Conservation (phyloP, 2,888 invertebrate genomes). For the Cryptus armator region DNA sequence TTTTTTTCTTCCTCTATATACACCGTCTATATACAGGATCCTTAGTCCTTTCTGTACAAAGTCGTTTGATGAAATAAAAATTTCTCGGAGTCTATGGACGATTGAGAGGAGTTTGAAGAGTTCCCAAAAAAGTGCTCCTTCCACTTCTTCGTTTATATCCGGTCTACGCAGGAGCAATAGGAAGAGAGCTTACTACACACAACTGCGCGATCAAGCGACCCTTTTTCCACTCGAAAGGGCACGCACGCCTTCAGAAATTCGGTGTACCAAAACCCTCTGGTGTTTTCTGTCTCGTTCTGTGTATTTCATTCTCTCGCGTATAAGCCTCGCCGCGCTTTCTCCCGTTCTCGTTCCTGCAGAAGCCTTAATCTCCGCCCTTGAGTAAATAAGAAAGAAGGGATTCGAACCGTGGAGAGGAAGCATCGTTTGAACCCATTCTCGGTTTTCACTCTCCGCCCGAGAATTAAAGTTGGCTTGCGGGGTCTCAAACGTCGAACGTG, state of each 20-base stretch:
- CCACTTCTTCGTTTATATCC: not conserved
- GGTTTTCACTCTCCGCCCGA: constrained; percentile 30
- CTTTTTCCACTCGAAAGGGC: constrained; percentile 43
- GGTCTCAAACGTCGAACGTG: constrained; percentile 25
- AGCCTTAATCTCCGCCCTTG: constrained; percentile 57
- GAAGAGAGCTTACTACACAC: constrained; percentile 9
- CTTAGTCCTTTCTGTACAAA: not conserved
- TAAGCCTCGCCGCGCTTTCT: not conserved
- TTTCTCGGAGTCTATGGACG: constrained; percentile 3
- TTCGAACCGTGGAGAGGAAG: constrained; percentile 28
- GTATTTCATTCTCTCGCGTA: constrained; percentile 32
- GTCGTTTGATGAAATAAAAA: constrained; percentile 30
- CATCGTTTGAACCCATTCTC: constrained; percentile 50
- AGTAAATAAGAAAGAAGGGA: constrained; percentile 54
- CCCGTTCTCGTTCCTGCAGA: not conserved
- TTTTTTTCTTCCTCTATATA: not conserved
- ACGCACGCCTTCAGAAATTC: constrained; percentile 41
- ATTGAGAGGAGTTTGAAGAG: not conserved
- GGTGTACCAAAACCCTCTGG: constrained; percentile 14
- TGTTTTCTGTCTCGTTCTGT: constrained; percentile 6
- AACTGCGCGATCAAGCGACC: constrained; percentile 47
- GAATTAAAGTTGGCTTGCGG: constrained; percentile 34
- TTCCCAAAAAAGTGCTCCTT: constrained; percentile 15
- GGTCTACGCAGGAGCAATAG: constrained; percentile 8
- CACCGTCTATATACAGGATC: not conserved